These are phyloP conservation scores for Myotis pilosus DNA, from an alignment of 2,797 vertebrate genomes.

Conservation along the genomic window DNA sequence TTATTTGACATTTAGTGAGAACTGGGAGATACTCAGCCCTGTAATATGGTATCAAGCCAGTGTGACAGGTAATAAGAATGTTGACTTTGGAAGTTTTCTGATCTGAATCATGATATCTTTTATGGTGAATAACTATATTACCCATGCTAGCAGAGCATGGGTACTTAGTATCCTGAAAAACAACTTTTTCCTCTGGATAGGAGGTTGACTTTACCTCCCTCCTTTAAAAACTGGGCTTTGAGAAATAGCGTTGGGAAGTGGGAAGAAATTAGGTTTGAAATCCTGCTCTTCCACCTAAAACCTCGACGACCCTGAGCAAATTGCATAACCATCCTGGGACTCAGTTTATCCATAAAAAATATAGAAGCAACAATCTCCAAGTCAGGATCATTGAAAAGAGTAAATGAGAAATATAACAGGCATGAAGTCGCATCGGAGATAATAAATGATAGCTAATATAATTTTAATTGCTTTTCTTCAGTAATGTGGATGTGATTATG, in stretches of 20 bases:
- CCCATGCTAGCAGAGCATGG: neutral
- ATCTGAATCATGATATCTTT: neutral
- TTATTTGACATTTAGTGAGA: constrained; percentile 19
- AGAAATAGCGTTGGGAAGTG: neutral
- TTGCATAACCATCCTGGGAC: neutral
- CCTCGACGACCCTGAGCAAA: neutral
- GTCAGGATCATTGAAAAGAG: neutral
- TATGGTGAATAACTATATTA: neutral
- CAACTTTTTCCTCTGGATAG: neutral
- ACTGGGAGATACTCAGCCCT: neutral
- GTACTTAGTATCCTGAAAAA: neutral
- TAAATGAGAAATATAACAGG: neutral
- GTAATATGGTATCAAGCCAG: neutral
- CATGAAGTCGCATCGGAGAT: neutral
- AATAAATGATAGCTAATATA: neutral
- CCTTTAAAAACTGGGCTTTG: neutral
- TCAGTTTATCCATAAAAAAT: neutral
- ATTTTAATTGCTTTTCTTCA: neutral
- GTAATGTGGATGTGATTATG: neutral
- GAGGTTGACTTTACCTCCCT: neutral
- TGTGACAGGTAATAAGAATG: neutral
- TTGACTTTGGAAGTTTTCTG: neutral
- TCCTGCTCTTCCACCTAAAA: neutral
- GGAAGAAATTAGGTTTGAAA: neutral
- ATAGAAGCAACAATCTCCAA: neutral